phyloP scores from a whole-genome alignment of 1,140 invertebrate species.

The Megalopta genalis region DNA sequence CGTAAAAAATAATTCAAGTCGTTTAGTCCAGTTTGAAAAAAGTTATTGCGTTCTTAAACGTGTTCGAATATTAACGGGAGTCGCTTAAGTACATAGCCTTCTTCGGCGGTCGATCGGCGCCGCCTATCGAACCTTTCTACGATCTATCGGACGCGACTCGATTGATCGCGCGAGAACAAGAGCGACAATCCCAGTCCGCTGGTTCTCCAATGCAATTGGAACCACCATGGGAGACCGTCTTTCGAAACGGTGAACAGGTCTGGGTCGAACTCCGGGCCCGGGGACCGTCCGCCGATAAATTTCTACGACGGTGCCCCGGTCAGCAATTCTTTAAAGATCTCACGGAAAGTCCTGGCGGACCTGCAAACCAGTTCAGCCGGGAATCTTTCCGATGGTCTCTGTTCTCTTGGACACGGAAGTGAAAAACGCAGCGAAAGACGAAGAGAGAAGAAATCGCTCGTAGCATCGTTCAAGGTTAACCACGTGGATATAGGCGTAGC shows the following conservation, averaged over 20 bases:
- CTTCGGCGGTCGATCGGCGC: too few species aligned
- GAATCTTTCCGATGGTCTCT: conserved; percentile 35
- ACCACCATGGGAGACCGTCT: not conserved
- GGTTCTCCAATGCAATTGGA: not conserved
- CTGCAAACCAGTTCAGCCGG: conserved; percentile 43
- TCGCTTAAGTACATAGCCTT: too few species aligned
- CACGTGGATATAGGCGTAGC: conserved; percentile 50
- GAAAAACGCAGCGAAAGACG: conserved; percentile 51
- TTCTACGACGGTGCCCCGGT: conserved; percentile 21
- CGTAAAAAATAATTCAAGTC: too few species aligned
- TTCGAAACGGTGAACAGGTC: not conserved
- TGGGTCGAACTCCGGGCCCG: not conserved
- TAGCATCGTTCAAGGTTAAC: conserved; percentile 59
- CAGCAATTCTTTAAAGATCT: conserved; percentile 18
- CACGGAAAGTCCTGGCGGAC: conserved; percentile 20
- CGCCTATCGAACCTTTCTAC: too few species aligned
- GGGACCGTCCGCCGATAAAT: conserved; percentile 4
- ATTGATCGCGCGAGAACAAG: not conserved
- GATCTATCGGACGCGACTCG: not conserved
- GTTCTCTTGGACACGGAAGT: conserved; percentile 47
- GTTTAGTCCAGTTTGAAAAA: too few species aligned
- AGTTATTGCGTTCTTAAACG: too few species aligned
- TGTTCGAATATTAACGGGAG: too few species aligned
- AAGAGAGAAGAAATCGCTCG: conserved; percentile 53
- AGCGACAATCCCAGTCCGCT: not conserved